Percentiles rank a stretch among this genome's conserved stretches.
These are phyloP conservation scores for Trichogramma dendrolimi DNA, from an alignment of 2,888 invertebrate species.

Conservation along the genomic window DNA sequence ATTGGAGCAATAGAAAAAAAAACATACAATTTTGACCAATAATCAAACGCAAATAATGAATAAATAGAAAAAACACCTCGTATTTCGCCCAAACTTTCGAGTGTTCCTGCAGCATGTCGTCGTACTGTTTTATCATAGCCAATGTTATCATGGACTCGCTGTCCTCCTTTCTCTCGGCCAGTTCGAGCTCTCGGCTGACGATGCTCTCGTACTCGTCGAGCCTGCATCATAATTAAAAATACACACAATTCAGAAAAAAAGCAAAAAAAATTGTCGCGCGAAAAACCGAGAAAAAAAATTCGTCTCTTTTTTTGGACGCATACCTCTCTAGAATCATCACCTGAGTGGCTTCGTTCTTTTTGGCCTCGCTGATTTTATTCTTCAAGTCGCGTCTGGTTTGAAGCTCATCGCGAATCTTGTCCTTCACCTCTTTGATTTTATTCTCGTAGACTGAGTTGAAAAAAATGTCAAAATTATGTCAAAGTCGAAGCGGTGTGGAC, in stretches of 20 bases:
- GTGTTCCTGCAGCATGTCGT: conserved; percentile 18
- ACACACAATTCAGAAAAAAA: neutral
- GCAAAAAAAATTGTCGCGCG: neutral
- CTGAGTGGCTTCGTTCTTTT: conserved; percentile 15
- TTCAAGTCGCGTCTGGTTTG: conserved; percentile 18
- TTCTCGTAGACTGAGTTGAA: conserved; percentile 20
- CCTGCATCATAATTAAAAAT: conserved; percentile 4
- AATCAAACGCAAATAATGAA: neutral
- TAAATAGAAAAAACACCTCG: conserved; percentile 15
- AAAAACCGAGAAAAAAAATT: neutral
- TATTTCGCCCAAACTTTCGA: conserved; percentile 20
- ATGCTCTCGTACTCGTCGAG: conserved; percentile 24
- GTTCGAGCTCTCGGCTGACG: conserved; percentile 11
- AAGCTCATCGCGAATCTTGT: conserved; percentile 21
- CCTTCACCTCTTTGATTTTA: conserved; percentile 16
- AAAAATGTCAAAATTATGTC: neutral
- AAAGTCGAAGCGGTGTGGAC: neutral
- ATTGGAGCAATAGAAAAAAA: neutral
- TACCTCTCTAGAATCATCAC: conserved; percentile 24
- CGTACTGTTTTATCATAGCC: conserved; percentile 16
- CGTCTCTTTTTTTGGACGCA: neutral
- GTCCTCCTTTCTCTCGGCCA: conserved; percentile 17
- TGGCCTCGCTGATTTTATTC: conserved; percentile 19
- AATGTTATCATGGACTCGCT: conserved; percentile 17
- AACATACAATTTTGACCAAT: neutral